Evolutionary conservation across 92 coral and sea anemone species (phyloP).

Genomic region (Parazoanthus atlanticus): DNA sequence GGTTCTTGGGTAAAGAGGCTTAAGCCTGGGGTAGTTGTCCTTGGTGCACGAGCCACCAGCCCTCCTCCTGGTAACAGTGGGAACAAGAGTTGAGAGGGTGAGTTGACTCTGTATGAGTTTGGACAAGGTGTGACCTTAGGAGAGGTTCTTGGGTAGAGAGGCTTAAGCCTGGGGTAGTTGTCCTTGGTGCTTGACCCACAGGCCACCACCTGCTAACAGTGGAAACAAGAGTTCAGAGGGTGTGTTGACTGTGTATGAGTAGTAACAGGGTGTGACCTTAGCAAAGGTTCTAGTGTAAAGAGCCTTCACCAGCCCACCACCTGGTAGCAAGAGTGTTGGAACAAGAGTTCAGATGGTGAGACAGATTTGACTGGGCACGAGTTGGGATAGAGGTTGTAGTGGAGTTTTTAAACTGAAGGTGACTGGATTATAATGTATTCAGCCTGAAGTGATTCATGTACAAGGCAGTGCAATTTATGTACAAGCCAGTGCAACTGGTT

Average conservation of each 20-base stretch:
- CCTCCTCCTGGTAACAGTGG: slow-evolving; percentile 58
- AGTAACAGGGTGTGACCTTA: slow-evolving; percentile 15
- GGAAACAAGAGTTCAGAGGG: slow-evolving; percentile 72
- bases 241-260: slow-evolving; percentile 3
- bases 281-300: background rate
- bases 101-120: background rate
- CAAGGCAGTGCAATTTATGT: too few relatives aligned
- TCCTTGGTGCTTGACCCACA: background rate
- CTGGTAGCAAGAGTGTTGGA: slow-evolving; percentile 36
- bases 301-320: too few relatives aligned
- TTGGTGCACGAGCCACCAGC: slow-evolving; percentile 57
- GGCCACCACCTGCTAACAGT: slow-evolving; percentile 48
- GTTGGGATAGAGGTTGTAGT: too few relatives aligned
- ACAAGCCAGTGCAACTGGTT: too few relatives aligned
- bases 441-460: too few relatives aligned
- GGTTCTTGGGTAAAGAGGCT: slow-evolving; percentile 59
- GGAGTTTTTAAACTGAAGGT: too few relatives aligned
- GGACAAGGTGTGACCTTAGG: background rate
- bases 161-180: too few relatives aligned
- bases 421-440: too few relatives aligned
- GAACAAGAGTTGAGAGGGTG: slow-evolving; percentile 67
- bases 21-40: slow-evolving; percentile 55
- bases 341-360: slow-evolving; percentile 60
- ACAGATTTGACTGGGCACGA: too few relatives aligned
- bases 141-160: background rate